Base-by-base conservation (phyloP, 2,888 invertebrate species). In the Andricus quercusramuli region DNA sequence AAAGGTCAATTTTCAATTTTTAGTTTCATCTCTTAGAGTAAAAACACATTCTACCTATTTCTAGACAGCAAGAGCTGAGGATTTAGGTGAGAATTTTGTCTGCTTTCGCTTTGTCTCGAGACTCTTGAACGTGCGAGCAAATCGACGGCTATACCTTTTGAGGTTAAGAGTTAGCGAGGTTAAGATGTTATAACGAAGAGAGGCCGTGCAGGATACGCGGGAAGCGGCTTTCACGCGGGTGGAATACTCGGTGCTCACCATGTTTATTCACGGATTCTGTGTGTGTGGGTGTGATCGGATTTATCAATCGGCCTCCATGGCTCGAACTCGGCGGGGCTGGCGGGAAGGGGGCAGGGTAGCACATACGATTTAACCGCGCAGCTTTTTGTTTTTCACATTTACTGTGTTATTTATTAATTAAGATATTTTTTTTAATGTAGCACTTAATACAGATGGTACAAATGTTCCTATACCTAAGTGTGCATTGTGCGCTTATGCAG, bases 311-410 rank as follows among this genome's bases (percentile, higher is more conserved):
- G 89, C 90, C 91, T 91, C 92, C 90, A 89, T 90, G 92, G 92
- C 92, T 92, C 91, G 92, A 92, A 91, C 92, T 92, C 92, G 90
- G 91, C 92, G 92, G 92, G 92, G 92, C 92, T 92, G 92, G 92
- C 92, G 92, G 92, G 91, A 88, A 89, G 87, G 88, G 90, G 87
- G 83, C 83, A 81, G 80, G 83, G 81, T 80, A 78, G 82, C 83
- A 80, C 80, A 77, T 67, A 80, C 62, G 68, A 77, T 83, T 68
- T 85, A 83, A 80, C 80, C 56, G 74, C 77, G 70, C 83, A 83
- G 80, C 83, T 83, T 86, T 83, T 80, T 79, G 68, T 81, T 79
- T 78, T 68, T 82, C 76, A 76, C 64, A 76, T 76, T 81, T 83
- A 85, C 81, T 85, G 86, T 85, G 85, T 86, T 86, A 86, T 86